These are phyloP conservation scores for Platichthys stellatus DNA, from an alignment of 2,113 vertebrate genomes.

Conservation along the genomic window DNA sequence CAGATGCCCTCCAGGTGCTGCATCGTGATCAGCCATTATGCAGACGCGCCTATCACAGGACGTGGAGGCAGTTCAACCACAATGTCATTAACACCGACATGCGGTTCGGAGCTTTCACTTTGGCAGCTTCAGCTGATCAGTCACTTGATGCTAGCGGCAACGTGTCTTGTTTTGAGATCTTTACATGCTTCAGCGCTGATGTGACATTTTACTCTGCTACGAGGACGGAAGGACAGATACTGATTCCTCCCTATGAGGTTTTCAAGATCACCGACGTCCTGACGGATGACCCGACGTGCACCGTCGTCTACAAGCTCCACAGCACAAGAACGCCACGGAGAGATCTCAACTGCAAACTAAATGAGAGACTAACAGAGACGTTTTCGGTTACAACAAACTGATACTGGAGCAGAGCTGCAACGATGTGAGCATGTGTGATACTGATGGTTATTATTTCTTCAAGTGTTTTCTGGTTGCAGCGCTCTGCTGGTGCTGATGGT, in stretches of 20 bases:
- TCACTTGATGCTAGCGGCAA: background rate
- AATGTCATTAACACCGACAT: constrained; percentile 26
- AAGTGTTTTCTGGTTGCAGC: constrained; percentile 26
- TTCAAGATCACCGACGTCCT: constrained; percentile 52
- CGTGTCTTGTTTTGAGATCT: constrained; percentile 66
- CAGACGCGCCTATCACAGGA: constrained; percentile 36
- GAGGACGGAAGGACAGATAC: constrained; percentile 31
- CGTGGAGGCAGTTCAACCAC: constrained; percentile 2
- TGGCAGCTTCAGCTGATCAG: background rate
- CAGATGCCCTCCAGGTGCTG: constrained; percentile 46
- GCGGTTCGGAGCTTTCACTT: constrained; percentile 53
- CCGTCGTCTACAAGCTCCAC: constrained; percentile 55
- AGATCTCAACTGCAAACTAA: constrained; percentile 54
- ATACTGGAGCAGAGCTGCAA: background rate
- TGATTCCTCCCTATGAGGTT: constrained; percentile 40
- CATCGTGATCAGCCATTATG: constrained; percentile 18
- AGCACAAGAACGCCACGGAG: constrained; percentile 40
- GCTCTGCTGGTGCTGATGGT: constrained; percentile 21
- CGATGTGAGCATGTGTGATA: background rate
- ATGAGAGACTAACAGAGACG: background rate
- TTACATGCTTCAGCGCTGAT: constrained; percentile 60
- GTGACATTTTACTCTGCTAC: constrained; percentile 53
- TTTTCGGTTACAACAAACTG: background rate
- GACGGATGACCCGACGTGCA: constrained; percentile 45
- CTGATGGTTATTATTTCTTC: constrained; percentile 28